Conservation (phyloP, 1,140 invertebrate genomes). For the Caenorhabditis latens region DNA sequence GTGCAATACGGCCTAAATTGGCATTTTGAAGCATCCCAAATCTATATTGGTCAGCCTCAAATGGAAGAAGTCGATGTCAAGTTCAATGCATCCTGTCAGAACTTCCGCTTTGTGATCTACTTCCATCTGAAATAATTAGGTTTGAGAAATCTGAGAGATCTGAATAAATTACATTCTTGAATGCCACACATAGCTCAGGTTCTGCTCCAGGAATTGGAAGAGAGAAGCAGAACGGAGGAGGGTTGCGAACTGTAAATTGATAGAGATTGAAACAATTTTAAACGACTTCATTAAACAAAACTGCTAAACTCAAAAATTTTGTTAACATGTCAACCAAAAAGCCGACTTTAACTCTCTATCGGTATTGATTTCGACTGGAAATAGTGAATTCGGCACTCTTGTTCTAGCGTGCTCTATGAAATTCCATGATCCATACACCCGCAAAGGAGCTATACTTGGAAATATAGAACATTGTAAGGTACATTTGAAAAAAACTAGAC, state of each 20-base stretch:
- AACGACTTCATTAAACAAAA: no score
- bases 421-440: no score
- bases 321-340: no score
- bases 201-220: background rate
- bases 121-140: slow-evolving; percentile 3
- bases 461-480: no score
- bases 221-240: slow-evolving; percentile 43
- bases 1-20: slow-evolving; percentile 1
- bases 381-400: no score
- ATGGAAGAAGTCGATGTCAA: slow-evolving; percentile 10
- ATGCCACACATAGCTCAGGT: background rate
- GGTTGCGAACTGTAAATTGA: slow-evolving; percentile 21
- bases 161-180: slow-evolving; percentile 12
- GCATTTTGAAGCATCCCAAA: slow-evolving; percentile 51
- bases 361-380: no score
- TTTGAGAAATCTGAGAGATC: no score
- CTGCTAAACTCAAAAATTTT: no score
- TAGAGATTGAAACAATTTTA: background rate
- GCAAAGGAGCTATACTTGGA: no score
- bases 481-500: no score
- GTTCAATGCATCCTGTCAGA: slow-evolving; percentile 24
- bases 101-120: background rate
- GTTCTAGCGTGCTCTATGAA: no score
- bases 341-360: no score
- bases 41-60: background rate